phyloP scores from a whole-genome alignment of 2,888 invertebrate species.

The Oxytorus armatus region DNA sequence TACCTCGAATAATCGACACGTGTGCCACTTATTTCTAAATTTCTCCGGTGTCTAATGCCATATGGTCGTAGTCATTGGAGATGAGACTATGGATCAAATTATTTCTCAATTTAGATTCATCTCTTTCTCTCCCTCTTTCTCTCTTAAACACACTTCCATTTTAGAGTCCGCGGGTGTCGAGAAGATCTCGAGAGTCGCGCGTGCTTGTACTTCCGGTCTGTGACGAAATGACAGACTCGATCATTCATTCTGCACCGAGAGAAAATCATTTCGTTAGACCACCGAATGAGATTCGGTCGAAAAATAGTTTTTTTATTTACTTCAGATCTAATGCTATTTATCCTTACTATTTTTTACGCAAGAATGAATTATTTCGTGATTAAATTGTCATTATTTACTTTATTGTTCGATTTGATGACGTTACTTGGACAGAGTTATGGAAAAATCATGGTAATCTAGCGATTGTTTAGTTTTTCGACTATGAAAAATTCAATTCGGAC shows the following conservation, averaged over 20 bases:
- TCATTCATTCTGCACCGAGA: background rate
- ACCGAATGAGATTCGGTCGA: background rate
- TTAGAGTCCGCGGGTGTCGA: conserved; percentile 8
- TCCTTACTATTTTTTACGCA: too few relatives aligned
- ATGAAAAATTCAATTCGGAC: too few relatives aligned
- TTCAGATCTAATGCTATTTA: too few relatives aligned
- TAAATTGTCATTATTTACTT: too few relatives aligned
- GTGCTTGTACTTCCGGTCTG: conserved; percentile 25
- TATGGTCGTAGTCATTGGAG: conserved; percentile 1
- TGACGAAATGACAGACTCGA: conserved; percentile 10
- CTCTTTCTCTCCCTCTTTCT: conserved; percentile 14
- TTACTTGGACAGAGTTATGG: too few relatives aligned
- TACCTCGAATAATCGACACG: conserved; percentile 32
- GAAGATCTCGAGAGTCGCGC: conserved; percentile 22
- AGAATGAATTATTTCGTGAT: too few relatives aligned
- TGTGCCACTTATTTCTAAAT: conserved; percentile 52
- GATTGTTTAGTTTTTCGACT: too few relatives aligned
- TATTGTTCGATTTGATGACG: too few relatives aligned
- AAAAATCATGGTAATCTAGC: too few relatives aligned
- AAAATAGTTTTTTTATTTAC: too few relatives aligned
- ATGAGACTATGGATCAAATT: conserved; percentile 40
- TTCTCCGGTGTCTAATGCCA: conserved; percentile 17
- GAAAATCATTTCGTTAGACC: background rate
- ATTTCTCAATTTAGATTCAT: conserved; percentile 7
- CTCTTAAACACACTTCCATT: too few relatives aligned